phyloP scores from a whole-genome alignment of 92 coral and sea anemone species.

The Zoanthus sansibaricus region DNA sequence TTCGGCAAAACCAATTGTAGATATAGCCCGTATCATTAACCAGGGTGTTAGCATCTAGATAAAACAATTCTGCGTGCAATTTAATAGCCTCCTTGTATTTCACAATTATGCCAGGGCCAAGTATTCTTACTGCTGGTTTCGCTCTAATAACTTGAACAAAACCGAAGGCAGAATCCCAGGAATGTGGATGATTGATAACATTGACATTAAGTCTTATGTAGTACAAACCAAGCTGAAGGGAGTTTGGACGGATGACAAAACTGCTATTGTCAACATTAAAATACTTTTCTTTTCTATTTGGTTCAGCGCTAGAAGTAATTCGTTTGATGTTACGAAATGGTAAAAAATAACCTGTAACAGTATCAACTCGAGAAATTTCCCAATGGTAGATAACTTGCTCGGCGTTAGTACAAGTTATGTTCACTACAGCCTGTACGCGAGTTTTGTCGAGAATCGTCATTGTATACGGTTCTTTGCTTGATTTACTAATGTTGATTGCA shows the following conservation, averaged over 20 bases:
- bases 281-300: conserved; percentile 36
- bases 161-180: conserved; percentile 69
- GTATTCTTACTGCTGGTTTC: conserved; percentile 52
- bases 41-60: conserved; percentile 41
- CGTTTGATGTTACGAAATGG: conserved; percentile 6
- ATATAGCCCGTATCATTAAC: conserved; percentile 34
- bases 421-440: conserved; percentile 56
- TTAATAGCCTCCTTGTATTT: conserved; percentile 65
- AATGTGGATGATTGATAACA: conserved; percentile 66
- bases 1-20: conserved; percentile 80
- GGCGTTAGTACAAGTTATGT: conserved; percentile 58
- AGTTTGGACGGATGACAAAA: conserved; percentile 47
- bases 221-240: conserved; percentile 56
- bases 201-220: conserved; percentile 61
- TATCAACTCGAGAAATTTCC: conserved; percentile 50
- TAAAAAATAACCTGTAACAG: not conserved
- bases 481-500: conserved; percentile 56
- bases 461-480: conserved; percentile 27
- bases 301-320: conserved; percentile 37
- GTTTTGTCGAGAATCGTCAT: conserved; percentile 53
- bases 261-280: conserved; percentile 24
- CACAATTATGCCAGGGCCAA: conserved; percentile 57
- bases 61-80: conserved; percentile 69
- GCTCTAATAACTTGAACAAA: conserved; percentile 72
- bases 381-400: conserved; percentile 42